A percentile compares a stretch with the other conserved stretches of the same genome.
These are phyloP conservation scores for Columba janthina DNA, from an alignment of 2,113 vertebrate species.

Conservation along the genomic window DNA sequence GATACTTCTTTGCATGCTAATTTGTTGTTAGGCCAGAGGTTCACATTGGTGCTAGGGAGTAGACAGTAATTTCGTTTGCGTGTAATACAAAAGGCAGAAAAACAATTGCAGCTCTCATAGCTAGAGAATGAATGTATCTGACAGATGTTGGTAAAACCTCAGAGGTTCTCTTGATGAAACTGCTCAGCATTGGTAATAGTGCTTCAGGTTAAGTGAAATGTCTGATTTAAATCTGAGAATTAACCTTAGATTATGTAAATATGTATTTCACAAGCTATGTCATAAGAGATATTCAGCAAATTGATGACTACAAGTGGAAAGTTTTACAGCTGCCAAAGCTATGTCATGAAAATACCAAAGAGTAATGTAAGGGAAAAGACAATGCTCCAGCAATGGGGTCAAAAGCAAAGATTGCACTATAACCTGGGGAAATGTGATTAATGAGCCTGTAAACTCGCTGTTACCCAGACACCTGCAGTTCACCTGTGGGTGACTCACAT, in stretches of 20 bases:
- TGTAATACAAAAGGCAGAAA: conserved; percentile 25
- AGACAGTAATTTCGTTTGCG: conserved; percentile 31
- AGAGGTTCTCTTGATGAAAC: conserved; percentile 21
- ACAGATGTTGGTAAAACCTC: not conserved
- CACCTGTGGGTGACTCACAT: not conserved
- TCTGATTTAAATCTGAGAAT: not conserved
- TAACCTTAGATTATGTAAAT: conserved; percentile 39
- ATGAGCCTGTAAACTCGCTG: not conserved
- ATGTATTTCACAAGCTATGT: conserved; percentile 18
- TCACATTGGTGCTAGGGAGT: conserved; percentile 29
- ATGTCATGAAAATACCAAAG: conserved; percentile 72
- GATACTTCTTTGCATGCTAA: conserved; percentile 63
- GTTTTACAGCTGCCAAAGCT: conserved; percentile 74
- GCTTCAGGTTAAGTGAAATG: conserved; percentile 32
- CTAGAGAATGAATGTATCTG: conserved; percentile 24
- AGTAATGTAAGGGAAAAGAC: conserved; percentile 46
- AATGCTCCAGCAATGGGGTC: conserved; percentile 29
- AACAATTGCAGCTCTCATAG: not conserved
- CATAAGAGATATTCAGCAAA: conserved; percentile 35
- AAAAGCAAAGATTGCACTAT: conserved; percentile 46
- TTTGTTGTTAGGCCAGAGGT: conserved; percentile 47
- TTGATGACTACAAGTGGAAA: conserved; percentile 24
- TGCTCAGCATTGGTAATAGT: not conserved
- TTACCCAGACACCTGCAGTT: not conserved
- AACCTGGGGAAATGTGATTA: conserved; percentile 16